Evolutionary conservation across 2,113 vertebrate species (phyloP).

Genomic region (Toxostoma redivivum): DNA sequence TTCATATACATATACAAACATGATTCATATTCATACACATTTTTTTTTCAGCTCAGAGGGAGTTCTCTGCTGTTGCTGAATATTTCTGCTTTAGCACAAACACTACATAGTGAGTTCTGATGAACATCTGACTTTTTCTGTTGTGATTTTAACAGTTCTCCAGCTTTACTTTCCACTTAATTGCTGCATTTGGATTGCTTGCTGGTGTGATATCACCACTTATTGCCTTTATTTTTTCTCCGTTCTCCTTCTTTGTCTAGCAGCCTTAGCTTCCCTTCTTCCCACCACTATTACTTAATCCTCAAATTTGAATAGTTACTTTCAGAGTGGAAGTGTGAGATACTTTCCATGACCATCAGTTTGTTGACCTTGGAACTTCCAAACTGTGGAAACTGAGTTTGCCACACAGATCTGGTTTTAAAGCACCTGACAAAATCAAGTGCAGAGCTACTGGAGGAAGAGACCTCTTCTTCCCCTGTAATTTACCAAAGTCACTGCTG

Average conservation of each 20-base stretch:
- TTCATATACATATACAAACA: neutral
- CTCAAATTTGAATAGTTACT: neutral
- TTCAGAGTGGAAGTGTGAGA: neutral
- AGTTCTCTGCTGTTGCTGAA: neutral
- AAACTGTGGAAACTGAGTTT: neutral
- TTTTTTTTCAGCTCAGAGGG: neutral
- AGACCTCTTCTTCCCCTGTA: conserved; percentile 25
- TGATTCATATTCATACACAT: neutral
- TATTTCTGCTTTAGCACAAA: neutral
- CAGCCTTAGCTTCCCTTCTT: neutral
- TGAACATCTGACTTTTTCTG: neutral
- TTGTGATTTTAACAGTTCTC: neutral
- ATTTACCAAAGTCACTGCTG: conserved; percentile 33
- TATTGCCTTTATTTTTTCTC: neutral
- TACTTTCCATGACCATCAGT: conserved; percentile 8
- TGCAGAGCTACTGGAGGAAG: conserved; percentile 40
- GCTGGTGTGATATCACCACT: neutral
- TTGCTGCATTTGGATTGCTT: neutral
- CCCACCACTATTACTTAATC: neutral
- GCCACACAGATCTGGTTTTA: conserved; percentile 5
- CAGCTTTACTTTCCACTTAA: neutral
- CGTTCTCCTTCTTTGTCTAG: neutral
- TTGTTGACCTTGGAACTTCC: conserved; percentile 36
- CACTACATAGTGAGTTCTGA: neutral
- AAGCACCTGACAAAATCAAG: conserved; percentile 43